Base-by-base conservation (phyloP, 2,113 vertebrate species). In the Corythoichthys intestinalis region DNA sequence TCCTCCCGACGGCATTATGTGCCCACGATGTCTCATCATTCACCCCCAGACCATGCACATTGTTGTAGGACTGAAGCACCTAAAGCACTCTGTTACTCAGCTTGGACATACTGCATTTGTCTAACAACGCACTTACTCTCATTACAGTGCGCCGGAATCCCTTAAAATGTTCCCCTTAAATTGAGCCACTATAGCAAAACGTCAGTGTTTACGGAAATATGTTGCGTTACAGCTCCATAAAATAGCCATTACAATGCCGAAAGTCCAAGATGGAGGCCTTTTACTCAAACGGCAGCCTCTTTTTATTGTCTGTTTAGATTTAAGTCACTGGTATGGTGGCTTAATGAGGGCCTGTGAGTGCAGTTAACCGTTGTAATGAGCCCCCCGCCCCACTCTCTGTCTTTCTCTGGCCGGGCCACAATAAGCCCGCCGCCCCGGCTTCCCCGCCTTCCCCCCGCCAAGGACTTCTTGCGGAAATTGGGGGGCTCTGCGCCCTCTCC, bases 281-380 rank as follows among this genome's bases (percentile, higher is more conserved):
- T 73, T 74, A 81, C 82, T 83, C 76, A 66, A 60, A 73, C 66
- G 52, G 58, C 76, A 67, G 77, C 84, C 84, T 67, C 79, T 79
- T 87, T 87, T 85, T 86, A 86, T 88, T 88, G 87, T 89, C 86
- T 89, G 85, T 87, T 90, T 81, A 81, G 85, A 87, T 90, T 86
- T 86, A 84, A 87, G 84, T 87, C 86, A 83, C 76, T 88, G 81
- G 86, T 89, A 84, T 85, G 85, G 85, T 63, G 85, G 86, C 84
- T 89, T 90, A 88, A 90, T 90, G 89, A 90, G 87, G 84, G 84
- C 85, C 86, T 87, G 74, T 84, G 86, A 88, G 90, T 87, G 87
- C 87, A 88, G 85, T 86, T 86, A 86, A 87, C 85, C 83, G 81
- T 88, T 86, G 84, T 89, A 89, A 91, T 88, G 85, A 89, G 83